Evolutionary conservation across 1,140 invertebrate species (phyloP), one percentile per base, ranked within the genome.

Genomic region (Acromyrmex charruanus): DNA sequence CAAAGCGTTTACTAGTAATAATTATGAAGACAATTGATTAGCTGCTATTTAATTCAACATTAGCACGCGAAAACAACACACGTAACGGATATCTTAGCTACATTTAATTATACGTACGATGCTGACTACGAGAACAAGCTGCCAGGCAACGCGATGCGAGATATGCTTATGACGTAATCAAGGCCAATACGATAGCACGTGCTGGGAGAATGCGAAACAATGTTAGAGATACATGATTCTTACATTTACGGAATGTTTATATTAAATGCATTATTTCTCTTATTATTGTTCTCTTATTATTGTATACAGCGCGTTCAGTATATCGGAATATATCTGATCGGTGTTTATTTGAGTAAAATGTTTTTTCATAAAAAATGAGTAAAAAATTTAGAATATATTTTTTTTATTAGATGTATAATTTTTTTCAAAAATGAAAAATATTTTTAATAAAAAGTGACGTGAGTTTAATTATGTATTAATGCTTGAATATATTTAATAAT

Each of bases 121-220:
- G 44, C 9, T 4, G 69, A 82, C 25, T 74, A 16, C 55, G 68
- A 63, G 80, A 81, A 75, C 51, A 75, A 72, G 59, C 16, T 21
- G 14, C 28, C 18, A 61, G 25, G 39, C 80, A 75, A 59, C 44
- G 21, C 77, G 18, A 58, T 28, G 80, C 63, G 69, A 84, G 55
- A 63, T 63, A 39, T 18, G 80, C n/a, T 3, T 75, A 39, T 84
- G 80, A 84, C 69, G 69, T 74, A 84, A 84, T 61, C 80, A 84
- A 84, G 80, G 80, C 39, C 69, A 75, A 55, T 21, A 18, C 55
- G 69, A 61, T 75, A 61, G 58, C 55, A 84, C 39, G 69, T 84
- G 44, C 28, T 84, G 55, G 1, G 69, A 84, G 69, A 82, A 82
- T 82, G 71, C 25, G n/a, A 82, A 74, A 74, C 55, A 21, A 71